Conservation (phyloP, 2,888 invertebrate genomes). For the Drosophila paracracens region DNA sequence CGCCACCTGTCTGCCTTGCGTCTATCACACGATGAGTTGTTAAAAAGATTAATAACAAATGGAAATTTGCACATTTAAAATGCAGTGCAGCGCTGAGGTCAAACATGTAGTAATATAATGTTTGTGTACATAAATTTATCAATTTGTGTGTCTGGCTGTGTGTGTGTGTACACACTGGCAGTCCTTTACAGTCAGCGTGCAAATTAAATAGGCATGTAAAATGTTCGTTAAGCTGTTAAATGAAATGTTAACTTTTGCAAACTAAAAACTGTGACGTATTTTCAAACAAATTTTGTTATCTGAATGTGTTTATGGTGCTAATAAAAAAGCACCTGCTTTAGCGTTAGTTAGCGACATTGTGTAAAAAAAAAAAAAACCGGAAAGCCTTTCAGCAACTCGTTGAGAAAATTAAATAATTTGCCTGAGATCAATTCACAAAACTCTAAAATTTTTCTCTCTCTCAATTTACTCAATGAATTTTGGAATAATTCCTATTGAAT, state of each 20-base stretch:
- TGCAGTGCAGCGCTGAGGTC: conserved; percentile 33
- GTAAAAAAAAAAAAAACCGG: conserved; percentile 4
- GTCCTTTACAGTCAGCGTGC: conserved; percentile 31
- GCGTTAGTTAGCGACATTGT: conserved; percentile 11
- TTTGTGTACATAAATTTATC: not conserved
- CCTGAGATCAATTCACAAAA: conserved; percentile 1
- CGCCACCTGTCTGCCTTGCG: conserved; percentile 67
- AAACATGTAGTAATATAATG: not conserved
- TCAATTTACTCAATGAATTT: conserved; percentile 30
- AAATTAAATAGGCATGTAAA: conserved; percentile 16
- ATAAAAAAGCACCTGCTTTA: conserved; percentile 27
- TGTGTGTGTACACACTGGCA: conserved; percentile 40
- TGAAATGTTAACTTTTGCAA: not conserved
- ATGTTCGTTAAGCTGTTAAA: conserved; percentile 22
- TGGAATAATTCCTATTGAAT: conserved; percentile 39
- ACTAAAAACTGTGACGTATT: conserved; percentile 23
- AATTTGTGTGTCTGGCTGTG: not conserved
- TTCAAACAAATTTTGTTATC: conserved; percentile 19
- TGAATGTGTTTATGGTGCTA: conserved; percentile 12
- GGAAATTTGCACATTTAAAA: conserved; percentile 48
- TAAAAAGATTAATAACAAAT: conserved; percentile 34
- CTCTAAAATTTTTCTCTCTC: not conserved
- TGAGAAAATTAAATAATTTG: not conserved
- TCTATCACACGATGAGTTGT: conserved; percentile 49
- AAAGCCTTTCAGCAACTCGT: conserved; percentile 14